Percentiles rank a stretch among this genome's conserved stretches.
Conservation (phyloP, 2,888 invertebrate species). For the Epirrhoe alternata region DNA sequence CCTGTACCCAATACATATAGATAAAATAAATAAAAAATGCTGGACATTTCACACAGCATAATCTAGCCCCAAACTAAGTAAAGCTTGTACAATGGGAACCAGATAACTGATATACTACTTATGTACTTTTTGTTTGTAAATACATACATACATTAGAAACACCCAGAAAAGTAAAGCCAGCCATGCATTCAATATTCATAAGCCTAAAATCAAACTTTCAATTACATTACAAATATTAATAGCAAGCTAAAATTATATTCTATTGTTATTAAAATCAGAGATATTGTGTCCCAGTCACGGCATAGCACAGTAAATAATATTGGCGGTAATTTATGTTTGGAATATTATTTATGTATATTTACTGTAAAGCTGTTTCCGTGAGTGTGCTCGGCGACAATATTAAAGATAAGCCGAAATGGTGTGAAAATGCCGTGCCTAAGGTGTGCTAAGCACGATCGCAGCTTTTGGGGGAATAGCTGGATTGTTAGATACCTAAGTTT, state of each 20-base stretch:
- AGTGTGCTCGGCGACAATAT: constrained; percentile 57
- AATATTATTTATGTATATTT: constrained; percentile 66
- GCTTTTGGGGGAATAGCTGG: constrained; percentile 21
- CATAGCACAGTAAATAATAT: constrained; percentile 25
- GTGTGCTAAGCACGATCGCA: constrained; percentile 51
- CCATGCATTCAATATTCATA: not conserved
- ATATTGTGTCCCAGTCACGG: constrained; percentile 40
- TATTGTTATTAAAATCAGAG: constrained; percentile 36
- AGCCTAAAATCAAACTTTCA: not conserved
- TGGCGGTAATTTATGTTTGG: constrained; percentile 60
- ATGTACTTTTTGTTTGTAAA: too few relatives aligned
- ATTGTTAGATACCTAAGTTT: not conserved
- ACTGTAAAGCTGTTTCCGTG: constrained; percentile 66
- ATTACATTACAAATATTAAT: constrained; percentile 13
- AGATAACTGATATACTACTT: too few relatives aligned
- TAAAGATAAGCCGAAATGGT: constrained; percentile 64
- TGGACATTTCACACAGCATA: too few relatives aligned
- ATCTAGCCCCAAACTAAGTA: too few relatives aligned
- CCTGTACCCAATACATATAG: too few relatives aligned
- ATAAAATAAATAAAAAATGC: too few relatives aligned
- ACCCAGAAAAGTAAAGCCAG: not conserved
- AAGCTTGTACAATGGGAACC: too few relatives aligned
- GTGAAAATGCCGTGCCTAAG: constrained; percentile 53
- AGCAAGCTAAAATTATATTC: constrained; percentile 23
- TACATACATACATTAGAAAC: not conserved